Conservation (phyloP, 2,797 vertebrate genomes). For the Gymnothorax javanicus region DNA sequence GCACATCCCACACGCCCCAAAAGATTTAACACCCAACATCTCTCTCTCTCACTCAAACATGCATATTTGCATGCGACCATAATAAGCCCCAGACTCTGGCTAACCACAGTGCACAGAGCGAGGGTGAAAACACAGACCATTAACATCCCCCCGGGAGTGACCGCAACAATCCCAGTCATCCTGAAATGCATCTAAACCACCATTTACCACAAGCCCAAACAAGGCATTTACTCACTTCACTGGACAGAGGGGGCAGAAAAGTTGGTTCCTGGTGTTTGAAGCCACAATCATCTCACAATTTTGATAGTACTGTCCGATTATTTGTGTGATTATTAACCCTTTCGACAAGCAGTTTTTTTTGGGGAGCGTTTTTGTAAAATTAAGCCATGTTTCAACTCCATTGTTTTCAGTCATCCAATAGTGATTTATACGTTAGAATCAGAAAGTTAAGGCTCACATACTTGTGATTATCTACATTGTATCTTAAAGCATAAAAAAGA, state of each 20-base stretch:
- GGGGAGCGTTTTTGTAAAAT: no score
- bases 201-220: neutral
- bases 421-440: no score
- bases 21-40: neutral
- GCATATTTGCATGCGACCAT: conserved; percentile 73
- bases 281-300: neutral
- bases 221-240: neutral
- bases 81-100: conserved; percentile 84
- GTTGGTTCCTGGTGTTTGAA: neutral
- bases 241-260: neutral
- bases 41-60: conserved; percentile 18
- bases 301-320: neutral
- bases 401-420: no score
- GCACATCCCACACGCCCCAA: conserved; percentile 53
- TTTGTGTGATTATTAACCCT: neutral
- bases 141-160: conserved; percentile 75
- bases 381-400: no score
- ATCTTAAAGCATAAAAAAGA: no score
- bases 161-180: conserved; percentile 71
- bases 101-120: conserved; percentile 76
- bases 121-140: conserved; percentile 82
- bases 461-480: no score
- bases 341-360: no score
- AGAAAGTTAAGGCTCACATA: no score
- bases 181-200: conserved; percentile 71